Evolutionary conservation across 2,113 vertebrate species (phyloP).

Genomic region (Dipodomys stephensi): DNA sequence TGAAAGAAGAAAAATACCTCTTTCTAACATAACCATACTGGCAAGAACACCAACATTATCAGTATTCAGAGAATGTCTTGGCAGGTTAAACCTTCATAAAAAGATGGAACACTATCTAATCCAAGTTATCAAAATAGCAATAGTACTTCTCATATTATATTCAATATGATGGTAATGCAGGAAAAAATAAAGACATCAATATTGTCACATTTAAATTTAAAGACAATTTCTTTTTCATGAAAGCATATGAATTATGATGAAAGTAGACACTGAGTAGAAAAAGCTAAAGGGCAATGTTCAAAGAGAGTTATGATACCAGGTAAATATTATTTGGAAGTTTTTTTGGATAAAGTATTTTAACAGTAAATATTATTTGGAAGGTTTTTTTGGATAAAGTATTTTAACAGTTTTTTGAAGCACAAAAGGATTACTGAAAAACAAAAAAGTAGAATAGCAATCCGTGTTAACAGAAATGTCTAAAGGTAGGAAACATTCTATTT

Average conservation of each 20-base stretch:
- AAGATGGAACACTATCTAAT: constrained; percentile 88
- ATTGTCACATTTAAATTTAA: constrained; percentile 51
- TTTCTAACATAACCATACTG: constrained; percentile 90
- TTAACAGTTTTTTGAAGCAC: constrained; percentile 17
- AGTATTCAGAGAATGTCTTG: constrained; percentile 90
- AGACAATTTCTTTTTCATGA: constrained; percentile 17
- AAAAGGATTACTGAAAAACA: constrained; percentile 13
- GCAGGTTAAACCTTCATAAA: constrained; percentile 90
- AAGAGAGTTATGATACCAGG: constrained; percentile 13
- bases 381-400: neutral
- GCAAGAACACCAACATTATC: constrained; percentile 89
- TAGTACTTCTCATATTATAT: constrained; percentile 84
- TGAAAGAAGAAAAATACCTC: constrained; percentile 91
- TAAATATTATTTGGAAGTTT: neutral
- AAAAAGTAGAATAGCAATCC: neutral
- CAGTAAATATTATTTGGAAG: neutral
- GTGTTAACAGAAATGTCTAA: neutral
- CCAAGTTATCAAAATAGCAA: constrained; percentile 90
- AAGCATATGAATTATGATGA: constrained; percentile 4
- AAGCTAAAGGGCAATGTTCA: neutral
- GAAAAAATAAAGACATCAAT: constrained; percentile 62
- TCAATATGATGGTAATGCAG: constrained; percentile 85
- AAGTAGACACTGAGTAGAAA: constrained; percentile 25
- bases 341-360: constrained; percentile 4
- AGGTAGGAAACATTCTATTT: neutral